Base-by-base conservation (phyloP, 2,888 invertebrate species). In the Caenorhabditis sp. region DNA sequence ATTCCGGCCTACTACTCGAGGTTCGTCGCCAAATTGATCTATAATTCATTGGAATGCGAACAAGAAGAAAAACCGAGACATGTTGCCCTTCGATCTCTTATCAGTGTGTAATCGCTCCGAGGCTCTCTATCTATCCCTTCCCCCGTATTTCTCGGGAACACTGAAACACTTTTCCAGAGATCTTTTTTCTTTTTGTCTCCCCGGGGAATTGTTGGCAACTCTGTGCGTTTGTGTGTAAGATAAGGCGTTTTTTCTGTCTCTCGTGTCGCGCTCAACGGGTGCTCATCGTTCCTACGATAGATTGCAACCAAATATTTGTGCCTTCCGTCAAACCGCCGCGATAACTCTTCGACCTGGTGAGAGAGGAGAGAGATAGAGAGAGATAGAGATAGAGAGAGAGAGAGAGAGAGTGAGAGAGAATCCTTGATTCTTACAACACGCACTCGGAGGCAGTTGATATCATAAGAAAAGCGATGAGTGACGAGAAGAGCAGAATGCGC, bases 381-480 rank as follows among this genome's bases (percentile, higher is more conserved):
- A 35, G 35, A 35, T 9, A 35, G 9, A 35, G 9, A 35, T 2
- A 35, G 9, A 9, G 9, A 35, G 9, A 35, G 35, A 35, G 35
- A n/a, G n/a, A n/a, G n/a, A n/a, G n/a, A n/a, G n/a, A n/a, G n/a
- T n/a, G n/a, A n/a, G n/a, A n/a, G n/a, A n/a, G n/a, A n/a, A n/a
- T n/a, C n/a, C n/a, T n/a, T n/a, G n/a, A n/a, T n/a, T 4, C 70
- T 70, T 70, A 70, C 70, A 70, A 70, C 70, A 70, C 59, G 70
- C 46, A 68, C 68, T 30, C 68, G 32, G 15, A 59, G 59, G 53
- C 52, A 53, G 53, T 70, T 58, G 52, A 70, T 59, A 52, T 61
- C 58, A 68, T 68, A 50, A 27, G 46, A 58, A 41, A 50, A 43
- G 39, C 13, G 66, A 66, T 66, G 66, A 66, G 56, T 56, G 56